Evolutionary conservation across 2,888 invertebrate species (phyloP).

Genomic region (Agapetus fuscipes): DNA sequence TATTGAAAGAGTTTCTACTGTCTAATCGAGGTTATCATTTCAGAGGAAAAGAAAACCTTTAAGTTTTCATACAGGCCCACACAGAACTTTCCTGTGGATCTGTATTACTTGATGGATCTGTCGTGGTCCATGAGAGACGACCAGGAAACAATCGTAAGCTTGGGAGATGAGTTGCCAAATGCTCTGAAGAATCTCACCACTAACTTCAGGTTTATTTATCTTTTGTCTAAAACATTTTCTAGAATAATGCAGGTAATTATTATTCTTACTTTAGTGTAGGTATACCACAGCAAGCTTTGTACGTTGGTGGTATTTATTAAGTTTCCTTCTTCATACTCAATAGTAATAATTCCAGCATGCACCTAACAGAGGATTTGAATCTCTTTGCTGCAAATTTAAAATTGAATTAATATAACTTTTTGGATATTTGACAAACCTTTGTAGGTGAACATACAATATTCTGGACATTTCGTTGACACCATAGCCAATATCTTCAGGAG

Average conservation of each 20-base stretch:
- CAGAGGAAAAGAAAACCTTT: conserved; percentile 50
- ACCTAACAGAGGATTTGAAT: no score
- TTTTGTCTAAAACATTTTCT: no score
- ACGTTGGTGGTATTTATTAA: background rate
- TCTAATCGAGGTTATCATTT: no score
- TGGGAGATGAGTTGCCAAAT: conserved; percentile 50
- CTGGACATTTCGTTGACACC: no score
- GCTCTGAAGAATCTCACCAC: conserved; percentile 56
- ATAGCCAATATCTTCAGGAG: no score
- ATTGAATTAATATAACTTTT: no score
- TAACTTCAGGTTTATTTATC: conserved; percentile 48
- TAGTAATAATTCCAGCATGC: no score
- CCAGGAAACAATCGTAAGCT: conserved; percentile 62
- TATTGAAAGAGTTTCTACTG: no score
- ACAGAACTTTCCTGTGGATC: conserved; percentile 75
- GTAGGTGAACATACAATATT: no score
- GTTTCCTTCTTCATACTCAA: background rate
- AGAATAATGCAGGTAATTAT: background rate
- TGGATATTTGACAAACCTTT: no score
- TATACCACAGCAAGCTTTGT: background rate
- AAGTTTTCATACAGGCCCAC: conserved; percentile 64
- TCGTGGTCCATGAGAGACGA: conserved; percentile 86
- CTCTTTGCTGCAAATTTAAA: no score
- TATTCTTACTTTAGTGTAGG: background rate
- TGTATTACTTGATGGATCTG: conserved; percentile 87